Conservation (phyloP, 2,797 vertebrate genomes). For the Thaleichthys pacificus region DNA sequence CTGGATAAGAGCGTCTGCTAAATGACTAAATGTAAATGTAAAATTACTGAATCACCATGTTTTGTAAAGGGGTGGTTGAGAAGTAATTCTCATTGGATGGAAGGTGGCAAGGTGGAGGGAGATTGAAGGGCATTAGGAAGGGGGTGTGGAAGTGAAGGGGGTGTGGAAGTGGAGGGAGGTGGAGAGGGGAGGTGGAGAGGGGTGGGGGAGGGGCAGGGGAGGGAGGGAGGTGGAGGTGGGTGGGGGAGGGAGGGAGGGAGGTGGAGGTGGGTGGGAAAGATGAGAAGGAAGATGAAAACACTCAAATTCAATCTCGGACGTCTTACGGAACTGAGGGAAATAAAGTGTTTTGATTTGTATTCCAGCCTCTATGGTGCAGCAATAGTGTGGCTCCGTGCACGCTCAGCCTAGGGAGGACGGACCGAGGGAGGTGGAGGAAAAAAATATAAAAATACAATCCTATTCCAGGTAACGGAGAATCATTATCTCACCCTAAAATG, state of each 20-base stretch:
- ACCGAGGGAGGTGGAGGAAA: constrained; percentile 40
- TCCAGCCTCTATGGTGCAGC: constrained; percentile 63
- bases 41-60: constrained; percentile 6
- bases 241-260: constrained; percentile 43
- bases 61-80: constrained; percentile 3
- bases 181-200: constrained; percentile 26
- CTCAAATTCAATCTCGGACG: constrained; percentile 74
- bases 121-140: too few species aligned
- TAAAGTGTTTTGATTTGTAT: constrained; percentile 74
- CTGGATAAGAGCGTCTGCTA: too few species aligned
- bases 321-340: constrained; percentile 69
- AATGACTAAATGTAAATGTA: too few species aligned
- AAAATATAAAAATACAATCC: constrained; percentile 68
- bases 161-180: not conserved
- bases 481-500: constrained; percentile 68
- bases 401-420: constrained; percentile 23
- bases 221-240: constrained; percentile 40
- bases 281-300: constrained; percentile 73
- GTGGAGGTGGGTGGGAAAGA: constrained; percentile 60
- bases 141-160: too few species aligned
- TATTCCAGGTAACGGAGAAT: constrained; percentile 68
- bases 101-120: not conserved
- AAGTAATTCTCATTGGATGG: constrained; percentile 6
- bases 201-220: constrained; percentile 45
- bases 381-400: constrained; percentile 55